These are phyloP conservation scores for Rhopilema esculentum DNA, from an alignment of 30 jellyfish, hydroid and myxozoan genomes.

Conservation along the genomic window DNA sequence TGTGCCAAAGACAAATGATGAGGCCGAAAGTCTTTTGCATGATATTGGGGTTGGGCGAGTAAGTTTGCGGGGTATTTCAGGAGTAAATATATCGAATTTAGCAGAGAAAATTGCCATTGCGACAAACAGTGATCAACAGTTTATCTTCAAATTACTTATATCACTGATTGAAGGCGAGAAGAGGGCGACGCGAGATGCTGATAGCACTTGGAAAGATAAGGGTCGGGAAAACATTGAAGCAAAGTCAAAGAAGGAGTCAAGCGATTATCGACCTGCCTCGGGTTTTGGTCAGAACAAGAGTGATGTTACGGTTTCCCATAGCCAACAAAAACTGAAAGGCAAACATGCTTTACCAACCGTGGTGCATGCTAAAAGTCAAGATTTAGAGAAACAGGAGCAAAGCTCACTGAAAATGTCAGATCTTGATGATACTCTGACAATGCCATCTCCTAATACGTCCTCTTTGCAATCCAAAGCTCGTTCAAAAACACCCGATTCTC, in stretches of 20 bases:
- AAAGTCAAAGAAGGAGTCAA: not conserved
- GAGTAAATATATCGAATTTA: slow-evolving; percentile 50
- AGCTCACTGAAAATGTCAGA: slow-evolving; percentile 26
- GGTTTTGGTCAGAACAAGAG: not conserved
- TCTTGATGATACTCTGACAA: slow-evolving; percentile 24
- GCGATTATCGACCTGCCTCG: not conserved
- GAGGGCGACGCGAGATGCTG: not conserved
- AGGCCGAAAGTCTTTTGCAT: slow-evolving; percentile 45
- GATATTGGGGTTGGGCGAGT: slow-evolving; percentile 67
- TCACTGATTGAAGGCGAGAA: slow-evolving; percentile 42
- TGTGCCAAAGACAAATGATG: slow-evolving; percentile 47
- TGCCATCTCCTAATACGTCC: not conserved
- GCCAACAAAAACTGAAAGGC: too few species aligned
- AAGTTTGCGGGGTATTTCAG: slow-evolving; percentile 63
- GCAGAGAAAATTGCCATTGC: slow-evolving; percentile 70
- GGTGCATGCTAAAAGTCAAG: not conserved
- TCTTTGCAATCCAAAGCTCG: not conserved
- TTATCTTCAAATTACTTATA: slow-evolving; percentile 39
- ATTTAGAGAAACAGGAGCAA: slow-evolving; percentile 1
- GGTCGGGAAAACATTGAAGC: not conserved
- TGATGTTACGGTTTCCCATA: not conserved
- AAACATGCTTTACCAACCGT: too few species aligned
- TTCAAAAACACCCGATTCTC: not conserved
- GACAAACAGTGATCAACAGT: slow-evolving; percentile 39
- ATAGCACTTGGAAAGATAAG: too few species aligned